phyloP scores from a whole-genome alignment of 53 echinoderm and acorn worm genomes.

The Astropecten irregularis region DNA sequence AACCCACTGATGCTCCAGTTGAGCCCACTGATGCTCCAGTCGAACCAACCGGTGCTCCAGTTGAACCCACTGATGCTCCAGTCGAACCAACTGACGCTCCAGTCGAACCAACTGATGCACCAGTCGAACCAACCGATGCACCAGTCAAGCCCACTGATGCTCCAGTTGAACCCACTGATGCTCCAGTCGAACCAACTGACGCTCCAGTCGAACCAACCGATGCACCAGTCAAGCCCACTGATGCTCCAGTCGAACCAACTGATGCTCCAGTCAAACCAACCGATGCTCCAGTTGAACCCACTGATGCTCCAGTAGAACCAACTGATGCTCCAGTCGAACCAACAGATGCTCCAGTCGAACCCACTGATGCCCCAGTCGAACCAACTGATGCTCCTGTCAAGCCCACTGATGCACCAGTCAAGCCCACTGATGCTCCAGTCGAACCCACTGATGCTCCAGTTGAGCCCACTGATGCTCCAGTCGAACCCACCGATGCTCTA shows the following conservation, averaged over 20 bases:
- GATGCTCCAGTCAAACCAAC: not conserved
- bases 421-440: not conserved
- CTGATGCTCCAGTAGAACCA: conserved; percentile 12
- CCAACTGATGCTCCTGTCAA: not conserved
- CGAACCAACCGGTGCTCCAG: too few relatives aligned
- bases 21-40: too few relatives aligned
- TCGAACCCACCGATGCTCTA: conserved; percentile 5
- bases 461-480: not conserved
- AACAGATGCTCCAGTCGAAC: not conserved
- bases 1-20: too few relatives aligned
- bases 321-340: not conserved
- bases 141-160: not conserved
- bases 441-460: conserved; percentile 4
- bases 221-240: not conserved
- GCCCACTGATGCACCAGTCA: conserved; percentile 8
- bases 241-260: conserved; percentile 13
- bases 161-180: not conserved
- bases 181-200: not conserved
- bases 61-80: too few relatives aligned
- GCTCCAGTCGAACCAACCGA: conserved; percentile 5
- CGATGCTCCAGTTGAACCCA: too few relatives aligned
- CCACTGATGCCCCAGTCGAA: conserved; percentile 8
- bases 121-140: not conserved
- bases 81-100: not conserved
- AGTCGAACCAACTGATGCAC: not conserved